Evolutionary conservation across 2,888 invertebrate species (phyloP), one percentile per base, ranked within the genome.

Genomic region (Drosophila flavopinicola): DNA sequence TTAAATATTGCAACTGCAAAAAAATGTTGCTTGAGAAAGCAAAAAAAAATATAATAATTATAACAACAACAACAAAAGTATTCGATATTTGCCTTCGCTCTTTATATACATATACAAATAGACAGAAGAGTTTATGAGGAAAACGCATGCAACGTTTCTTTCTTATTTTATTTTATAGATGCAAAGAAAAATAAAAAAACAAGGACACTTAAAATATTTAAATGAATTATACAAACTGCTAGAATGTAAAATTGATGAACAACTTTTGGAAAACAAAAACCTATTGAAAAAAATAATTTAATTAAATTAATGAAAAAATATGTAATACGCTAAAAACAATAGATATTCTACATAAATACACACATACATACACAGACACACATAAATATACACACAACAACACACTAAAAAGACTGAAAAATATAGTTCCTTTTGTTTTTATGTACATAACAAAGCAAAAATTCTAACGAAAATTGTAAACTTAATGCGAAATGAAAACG

Each of bases 371-470:
- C 17, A 63, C 42, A 70, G 27, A 88, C 82, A 58, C 52, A 59
- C 13, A 64, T 35, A 67, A 45, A 58, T 29, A 63, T 23, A 70
- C 56, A 74, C 47, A 90, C 37, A 65, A 20, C 75, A 51, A 88
- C 75, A 85, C 82, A 90, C 90, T 88, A 87, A 90, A 90, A 91
- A 91, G 91, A 91, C 91, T 91, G 91, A 91, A 90, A 91, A 89
- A 90, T 90, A 91, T 91, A 91, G 91, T 91, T 91, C 91, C 91
- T 91, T 83, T 91, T 91, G 91, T 91, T 91, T 91, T 91, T 90
- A 91, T 90, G 90, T 90, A 90, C 84, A 90, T 90, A 83, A 84
- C 69, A 64, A 78, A 59, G 67, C 44, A 66, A 53, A 78, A 78
- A 75, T 75, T 74, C 54, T 73, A 73, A 85, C 68, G 66, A 75